phyloP scores from a whole-genome alignment of 2,113 vertebrate species.

The Jaculus jaculus region DNA sequence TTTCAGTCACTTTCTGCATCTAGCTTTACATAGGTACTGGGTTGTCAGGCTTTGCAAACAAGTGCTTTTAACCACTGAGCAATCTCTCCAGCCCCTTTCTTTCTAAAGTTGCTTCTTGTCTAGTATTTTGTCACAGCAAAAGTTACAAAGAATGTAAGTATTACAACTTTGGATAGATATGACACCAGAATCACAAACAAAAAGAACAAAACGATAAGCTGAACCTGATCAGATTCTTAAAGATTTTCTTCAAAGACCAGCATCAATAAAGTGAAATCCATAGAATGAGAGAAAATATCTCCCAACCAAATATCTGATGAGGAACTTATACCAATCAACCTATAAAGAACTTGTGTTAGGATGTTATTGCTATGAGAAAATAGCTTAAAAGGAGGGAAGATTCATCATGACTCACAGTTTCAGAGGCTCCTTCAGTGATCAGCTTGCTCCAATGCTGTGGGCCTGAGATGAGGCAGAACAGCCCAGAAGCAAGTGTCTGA shows the following conservation, averaged over 20 bases:
- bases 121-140: too few relatives aligned
- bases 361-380: too few relatives aligned
- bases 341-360: neutral
- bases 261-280: neutral
- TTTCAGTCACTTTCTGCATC: too few relatives aligned
- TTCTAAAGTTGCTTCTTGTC: too few relatives aligned
- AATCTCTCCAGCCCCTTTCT: too few relatives aligned
- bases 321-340: neutral
- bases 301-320: neutral
- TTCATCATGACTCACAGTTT: too few relatives aligned
- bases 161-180: neutral
- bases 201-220: neutral
- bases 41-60: too few relatives aligned
- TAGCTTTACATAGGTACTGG: too few relatives aligned
- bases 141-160: too few relatives aligned
- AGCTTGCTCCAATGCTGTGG: neutral
- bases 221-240: neutral
- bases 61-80: too few relatives aligned
- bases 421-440: neutral
- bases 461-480: neutral
- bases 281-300: neutral
- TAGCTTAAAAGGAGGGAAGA: neutral
- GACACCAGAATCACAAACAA: neutral
- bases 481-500: too few relatives aligned
- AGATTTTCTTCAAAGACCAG: neutral